A percentile compares a stretch with the other conserved stretches of the same genome.
Evolutionary conservation across 1,140 invertebrate species (phyloP).

Genomic region (Trachymyrmex septentrionalis): DNA sequence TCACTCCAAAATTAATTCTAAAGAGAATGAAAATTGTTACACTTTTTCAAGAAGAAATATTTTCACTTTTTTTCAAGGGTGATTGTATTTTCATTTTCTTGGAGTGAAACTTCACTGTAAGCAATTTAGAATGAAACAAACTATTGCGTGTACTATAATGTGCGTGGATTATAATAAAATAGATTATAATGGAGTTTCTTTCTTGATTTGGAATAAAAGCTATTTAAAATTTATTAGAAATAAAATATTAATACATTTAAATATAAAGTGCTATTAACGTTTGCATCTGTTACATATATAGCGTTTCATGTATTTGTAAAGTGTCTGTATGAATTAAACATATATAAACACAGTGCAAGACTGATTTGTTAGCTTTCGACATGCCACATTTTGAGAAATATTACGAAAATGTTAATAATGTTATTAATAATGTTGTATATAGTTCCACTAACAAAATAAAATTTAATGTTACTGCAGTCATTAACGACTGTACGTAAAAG

Average conservation of each 20-base stretch:
- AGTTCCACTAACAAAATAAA: neutral
- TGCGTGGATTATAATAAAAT: too few relatives aligned
- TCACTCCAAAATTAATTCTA: too few relatives aligned
- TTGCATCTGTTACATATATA: neutral
- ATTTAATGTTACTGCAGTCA: neutral
- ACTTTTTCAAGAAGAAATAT: too few relatives aligned
- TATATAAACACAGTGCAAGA: neutral
- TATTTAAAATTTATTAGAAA: too few relatives aligned
- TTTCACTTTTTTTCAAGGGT: too few relatives aligned
- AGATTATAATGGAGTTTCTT: too few relatives aligned
- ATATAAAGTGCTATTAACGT: neutral
- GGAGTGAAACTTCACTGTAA: too few relatives aligned
- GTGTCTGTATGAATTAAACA: neutral
- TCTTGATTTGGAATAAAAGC: too few relatives aligned
- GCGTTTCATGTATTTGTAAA: neutral
- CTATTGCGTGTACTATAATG: too few relatives aligned
- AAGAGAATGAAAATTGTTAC: too few relatives aligned
- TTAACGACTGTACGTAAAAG: conserved; percentile 17
- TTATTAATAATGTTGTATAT: neutral
- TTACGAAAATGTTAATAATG: neutral
- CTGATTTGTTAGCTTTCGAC: neutral
- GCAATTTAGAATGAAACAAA: too few relatives aligned
- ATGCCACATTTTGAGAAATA: neutral
- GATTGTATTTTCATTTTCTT: too few relatives aligned
- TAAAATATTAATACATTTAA: neutral